Conservation (phyloP, 1,140 invertebrate species). For the Pogonognathellus flavescens region DNA sequence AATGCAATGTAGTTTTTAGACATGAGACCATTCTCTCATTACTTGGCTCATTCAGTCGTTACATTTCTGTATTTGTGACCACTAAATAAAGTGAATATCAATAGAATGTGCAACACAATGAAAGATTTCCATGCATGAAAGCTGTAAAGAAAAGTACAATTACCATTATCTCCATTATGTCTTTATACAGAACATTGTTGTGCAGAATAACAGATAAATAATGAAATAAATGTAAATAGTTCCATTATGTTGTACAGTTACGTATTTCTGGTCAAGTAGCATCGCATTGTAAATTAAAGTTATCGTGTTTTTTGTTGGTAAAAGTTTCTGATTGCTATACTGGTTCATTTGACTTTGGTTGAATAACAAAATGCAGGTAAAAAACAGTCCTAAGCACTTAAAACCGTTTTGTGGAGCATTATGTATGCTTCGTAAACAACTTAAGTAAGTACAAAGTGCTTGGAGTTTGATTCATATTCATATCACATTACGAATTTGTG, state of each 20-base stretch:
- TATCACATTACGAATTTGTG: neutral
- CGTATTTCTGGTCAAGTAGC: slow-evolving; percentile 4
- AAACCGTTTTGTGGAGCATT: neutral
- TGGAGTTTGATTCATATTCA: neutral
- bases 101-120: neutral
- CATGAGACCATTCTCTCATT: slow-evolving; percentile 1
- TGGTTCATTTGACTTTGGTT: slow-evolving; percentile 13
- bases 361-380: neutral
- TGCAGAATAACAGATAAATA: neutral
- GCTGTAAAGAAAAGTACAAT: neutral
- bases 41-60: slow-evolving; percentile 27
- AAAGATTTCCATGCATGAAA: slow-evolving; percentile 8
- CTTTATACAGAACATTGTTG: slow-evolving; percentile 2
- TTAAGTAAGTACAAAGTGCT: no score
- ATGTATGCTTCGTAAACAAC: neutral
- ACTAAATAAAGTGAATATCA: slow-evolving; percentile 16
- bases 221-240: slow-evolving; percentile 2
- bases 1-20: neutral
- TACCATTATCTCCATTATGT: neutral
- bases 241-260: slow-evolving; percentile 17
- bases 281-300: slow-evolving; percentile 13
- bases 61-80: slow-evolving; percentile 7
- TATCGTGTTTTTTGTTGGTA: neutral
- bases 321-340: neutral
- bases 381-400: neutral